Evolutionary conservation across 2,888 invertebrate genomes (phyloP), one percentile per base, ranked within the genome.

Genomic region (Drosophila paranaensis): DNA sequence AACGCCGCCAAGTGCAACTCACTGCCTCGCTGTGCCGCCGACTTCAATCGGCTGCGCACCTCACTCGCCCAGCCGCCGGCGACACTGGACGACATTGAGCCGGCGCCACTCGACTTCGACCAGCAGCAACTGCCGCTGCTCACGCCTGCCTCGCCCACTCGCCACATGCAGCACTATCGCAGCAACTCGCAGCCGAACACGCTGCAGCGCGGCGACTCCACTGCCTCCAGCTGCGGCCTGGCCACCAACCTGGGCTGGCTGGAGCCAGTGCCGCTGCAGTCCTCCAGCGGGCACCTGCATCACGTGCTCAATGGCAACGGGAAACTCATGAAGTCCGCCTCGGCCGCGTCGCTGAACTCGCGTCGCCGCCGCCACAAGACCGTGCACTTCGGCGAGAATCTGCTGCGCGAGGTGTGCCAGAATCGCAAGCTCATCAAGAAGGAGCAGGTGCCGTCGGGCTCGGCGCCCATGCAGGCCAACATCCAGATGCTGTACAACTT

Each of bases 401-500:
- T 96, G 35, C 92, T 96, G 80, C 94, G 96, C 92, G 96, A 96
- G 92, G 96, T 96, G 60, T 96, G 95, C 92, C 95, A 95, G 76
- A 96, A 96, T 92, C 94, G 95, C 65, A 95, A 94, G 85, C 91
- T 94, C 60, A 93, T 93, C 70, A 93, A 93, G 73, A 93, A 93
- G 76, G 92, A 92, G 79, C 86, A 86, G 16, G 91, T 90, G 79
- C 92, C 93, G 79, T 92, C 93, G 87, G 93, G 92, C 64, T 92
- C 92, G 71, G 92, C 92, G 74, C 92, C 92, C 60, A 92, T 96
- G 94, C 95, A 96, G 92, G 95, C 96, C 60, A 96, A 96, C 92
- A 96, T 96, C 55, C 96, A 96, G 92, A 95, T 96, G 93, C 93
- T 96, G 86, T 96, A 96, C 93, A 96, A 96, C 93, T 96, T 96